Evolutionary conservation across 35 echinoderm and acorn worm genomes (phyloP), one percentile per base, ranked within the genome.

Genomic region (Patiria miniata): DNA sequence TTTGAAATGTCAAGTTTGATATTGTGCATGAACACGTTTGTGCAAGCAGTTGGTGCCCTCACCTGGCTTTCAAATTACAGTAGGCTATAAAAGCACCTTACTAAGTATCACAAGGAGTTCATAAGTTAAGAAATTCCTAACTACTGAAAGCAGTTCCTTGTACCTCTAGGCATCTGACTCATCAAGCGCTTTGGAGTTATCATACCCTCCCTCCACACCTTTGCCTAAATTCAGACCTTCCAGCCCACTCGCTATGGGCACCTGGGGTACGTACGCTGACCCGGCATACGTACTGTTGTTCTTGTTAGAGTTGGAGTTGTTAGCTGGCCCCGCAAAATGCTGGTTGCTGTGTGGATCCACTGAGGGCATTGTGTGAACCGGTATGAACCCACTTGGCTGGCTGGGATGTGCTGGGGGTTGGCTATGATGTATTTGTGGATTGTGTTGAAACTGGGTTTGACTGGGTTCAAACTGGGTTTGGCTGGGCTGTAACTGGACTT

Each of bases 361-460:
- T 47, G 42, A 47, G 29, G 65, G 65, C 34, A 73, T 73, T 73
- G 65, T 73, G 65, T 73, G 26, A 23, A 73, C 34, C 26, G 65
- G 65, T 73, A 73, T 73, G 65, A 73, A 73, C 34, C 65, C 65
- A 73, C 21, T 1, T 26, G 65, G 26, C 8, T 26, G 65, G 2
- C 7, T 73, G 65, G 65, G 26, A 34, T 73, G 65, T 34, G 26
- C 10, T 73, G 65, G 65, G 14, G 65, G 65, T 30, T 73, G 65
- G 65, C 29, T 73, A 10, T 73, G 42, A 6, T 47, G 65, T 34
- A 73, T 12, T 23, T 73, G 65, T 30, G 65, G 65, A 5, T 18
- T 60, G 57, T 16, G 17, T 22, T 60, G 1, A n/a, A 7, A 26
- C 17, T 60, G 57, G 16, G 19, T 21, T 18, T 60, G 57, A 1